Evolutionary conservation across 2,797 vertebrate genomes (phyloP), one percentile per base, ranked within the genome.

Genomic region (Hephaestus fuliginosus): DNA sequence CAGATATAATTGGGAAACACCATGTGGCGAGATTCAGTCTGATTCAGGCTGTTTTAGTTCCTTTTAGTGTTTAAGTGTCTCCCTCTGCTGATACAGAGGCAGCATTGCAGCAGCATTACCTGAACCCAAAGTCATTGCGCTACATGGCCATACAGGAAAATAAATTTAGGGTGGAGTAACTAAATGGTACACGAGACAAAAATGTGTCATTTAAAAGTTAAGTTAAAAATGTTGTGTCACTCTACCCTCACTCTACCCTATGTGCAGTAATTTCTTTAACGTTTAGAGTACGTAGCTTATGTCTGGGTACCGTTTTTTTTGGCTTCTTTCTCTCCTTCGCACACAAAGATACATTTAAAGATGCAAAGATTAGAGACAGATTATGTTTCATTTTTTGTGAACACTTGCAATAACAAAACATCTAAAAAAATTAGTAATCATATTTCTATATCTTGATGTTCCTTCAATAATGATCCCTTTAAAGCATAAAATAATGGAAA

Each of bases 31-130:
- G 5, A 46, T 15, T 57, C 36, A 25, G 17, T 33, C 25, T 6
- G 36, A 2, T 33, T 18, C 17, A 44, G 10, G 7, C 49, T 46
- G 1, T 43, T 43, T 1, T 1, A 36, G 7, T 9, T 3, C 13
- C 13, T 44, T 65, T 71, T 2, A 22, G 15, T 84, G 80, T 76
- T 71, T 15, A 53, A 0, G 58, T 75, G 81, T 56, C 74, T 58
- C 88, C 84, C 75, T 63, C 91, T 93, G 70, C 75, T 91, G 91
- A 7, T 44, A 5, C 0, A 78, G 76, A 25, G 2, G 13, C 5
- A 52, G 1, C 28, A 66, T 61, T 85, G 81, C 78, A 84, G 30
- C 2, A 55, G 7, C 25, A 30, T 1, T 6, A 58, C 7, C 22
- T 10, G 0, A 61, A 62, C 33, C n/a, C 39, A 1, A 10, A 52